Evolutionary conservation across 2,113 vertebrate species (phyloP).

Genomic region (Solea solea): DNA sequence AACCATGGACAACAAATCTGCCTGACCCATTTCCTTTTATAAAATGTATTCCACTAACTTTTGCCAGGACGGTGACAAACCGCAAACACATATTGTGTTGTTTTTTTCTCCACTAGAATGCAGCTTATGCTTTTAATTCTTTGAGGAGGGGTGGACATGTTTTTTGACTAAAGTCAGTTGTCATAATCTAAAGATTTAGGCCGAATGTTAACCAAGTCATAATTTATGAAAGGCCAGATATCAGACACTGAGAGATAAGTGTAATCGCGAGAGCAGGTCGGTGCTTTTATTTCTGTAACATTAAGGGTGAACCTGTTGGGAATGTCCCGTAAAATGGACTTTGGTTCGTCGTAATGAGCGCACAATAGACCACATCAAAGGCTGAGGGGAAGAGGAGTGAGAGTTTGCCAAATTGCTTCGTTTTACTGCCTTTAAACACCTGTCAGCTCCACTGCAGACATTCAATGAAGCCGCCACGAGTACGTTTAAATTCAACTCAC

Average conservation of each 20-base stretch:
- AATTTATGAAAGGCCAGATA: neutral
- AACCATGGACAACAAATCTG: neutral
- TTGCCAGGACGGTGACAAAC: neutral
- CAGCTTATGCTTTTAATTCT: neutral
- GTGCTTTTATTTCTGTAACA: slow-evolving; percentile 20
- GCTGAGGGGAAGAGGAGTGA: slow-evolving; percentile 3
- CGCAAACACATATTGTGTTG: neutral
- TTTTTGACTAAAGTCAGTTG: neutral
- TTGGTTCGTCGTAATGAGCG: slow-evolving; percentile 63
- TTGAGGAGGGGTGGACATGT: neutral
- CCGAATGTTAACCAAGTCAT: neutral
- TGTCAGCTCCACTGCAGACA: slow-evolving; percentile 30
- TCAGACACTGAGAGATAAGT: slow-evolving; percentile 11
- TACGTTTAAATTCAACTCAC: slow-evolving; percentile 91
- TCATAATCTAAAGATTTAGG: neutral
- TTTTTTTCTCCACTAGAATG: too few species aligned
- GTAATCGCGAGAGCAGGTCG: slow-evolving; percentile 25
- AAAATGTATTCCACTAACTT: neutral
- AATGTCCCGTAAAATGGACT: slow-evolving; percentile 74
- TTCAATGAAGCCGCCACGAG: slow-evolving; percentile 18
- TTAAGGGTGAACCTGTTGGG: slow-evolving; percentile 39
- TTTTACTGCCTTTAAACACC: slow-evolving; percentile 71
- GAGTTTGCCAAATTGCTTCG: slow-evolving; percentile 46
- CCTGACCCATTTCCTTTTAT: neutral
- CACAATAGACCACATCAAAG: slow-evolving; percentile 63